Evolutionary conservation across 2,797 vertebrate species (phyloP).

Genomic region (Agapornis canus): DNA sequence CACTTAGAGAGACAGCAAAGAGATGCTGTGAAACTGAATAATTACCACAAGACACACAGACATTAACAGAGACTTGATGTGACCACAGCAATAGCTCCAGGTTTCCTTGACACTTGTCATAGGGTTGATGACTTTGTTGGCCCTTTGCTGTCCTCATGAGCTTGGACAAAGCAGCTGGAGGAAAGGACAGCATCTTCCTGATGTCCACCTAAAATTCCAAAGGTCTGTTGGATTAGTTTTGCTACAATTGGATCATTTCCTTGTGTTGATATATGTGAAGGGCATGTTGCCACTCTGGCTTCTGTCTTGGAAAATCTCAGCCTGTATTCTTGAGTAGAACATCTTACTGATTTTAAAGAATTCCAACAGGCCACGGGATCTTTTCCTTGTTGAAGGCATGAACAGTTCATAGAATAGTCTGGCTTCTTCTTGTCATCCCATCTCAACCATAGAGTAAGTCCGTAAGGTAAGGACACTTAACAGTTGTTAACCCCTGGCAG

Average conservation of each 20-base stretch:
- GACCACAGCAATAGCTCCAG: neutral
- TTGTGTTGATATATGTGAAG: slow-evolving; percentile 23
- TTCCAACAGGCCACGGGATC: neutral
- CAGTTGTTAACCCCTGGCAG: slow-evolving; percentile 9
- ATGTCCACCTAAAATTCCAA: slow-evolving; percentile 15
- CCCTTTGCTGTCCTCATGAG: neutral
- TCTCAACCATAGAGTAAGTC: neutral
- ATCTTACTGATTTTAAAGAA: neutral
- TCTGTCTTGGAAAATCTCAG: slow-evolving; percentile 46
- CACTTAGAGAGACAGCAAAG: neutral
- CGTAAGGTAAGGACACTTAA: neutral
- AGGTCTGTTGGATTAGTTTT: slow-evolving; percentile 3
- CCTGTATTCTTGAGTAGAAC: neutral
- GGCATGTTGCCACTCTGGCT: slow-evolving; percentile 44
- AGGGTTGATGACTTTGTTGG: neutral
- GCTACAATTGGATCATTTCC: neutral
- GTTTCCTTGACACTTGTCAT: neutral
- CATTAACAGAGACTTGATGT: neutral
- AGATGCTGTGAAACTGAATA: neutral
- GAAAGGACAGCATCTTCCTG: neutral
- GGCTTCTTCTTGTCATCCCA: neutral
- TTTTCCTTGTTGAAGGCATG: neutral
- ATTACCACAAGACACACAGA: neutral
- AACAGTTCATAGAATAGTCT: neutral
- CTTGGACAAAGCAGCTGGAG: neutral